Base-by-base conservation (phyloP, 1,140 invertebrate genomes). In the Lepidurus couesii region DNA sequence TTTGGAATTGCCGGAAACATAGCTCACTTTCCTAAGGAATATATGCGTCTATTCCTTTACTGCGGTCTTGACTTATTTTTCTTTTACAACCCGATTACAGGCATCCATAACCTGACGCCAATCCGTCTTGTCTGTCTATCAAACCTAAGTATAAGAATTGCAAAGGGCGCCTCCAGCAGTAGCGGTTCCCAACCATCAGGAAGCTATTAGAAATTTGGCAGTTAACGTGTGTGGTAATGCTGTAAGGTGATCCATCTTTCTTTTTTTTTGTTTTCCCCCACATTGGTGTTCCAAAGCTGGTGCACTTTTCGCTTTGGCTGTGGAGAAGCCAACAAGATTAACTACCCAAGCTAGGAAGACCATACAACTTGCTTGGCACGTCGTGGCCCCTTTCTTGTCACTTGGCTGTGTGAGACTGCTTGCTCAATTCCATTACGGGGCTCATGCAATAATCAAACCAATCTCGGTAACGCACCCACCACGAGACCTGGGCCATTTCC, bases 291-390 rank as follows among this genome's bases (percentile, higher is more conserved):
- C 53, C 53, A 65, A 21, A 65, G 21, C 8, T 65, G 13, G 53
- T n/a, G 53, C 53, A 65, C 53, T 65, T 65, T 65, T 65, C 53
- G 53, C 53, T 65, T 65, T 65, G 53, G 53, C 53, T 34, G 53
- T 65, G 53, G 21, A 65, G 21, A 21, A 65, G 9, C 16, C 21
- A 65, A 65, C 53, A 65, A 65, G 53, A 65, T 65, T 65, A 65
- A 65, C 16, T 7, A 13, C 53, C 6, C 53, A 16, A 21, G 53
- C 13, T 21, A 16, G 53, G 13, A 65, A 21, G 21, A 65, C 13
- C 5, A 65, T 65, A 16, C 53, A 65, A 16, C 53, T 11, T 65
- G 53, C 53, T 16, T 16, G 8, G 53, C 53, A 65, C 16, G 53
- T 65, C 53, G 53, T 65, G 53, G 53, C 53, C 21, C 53, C 53